Conservation (phyloP, 1,140 invertebrate species). For the Helicoverpa zea region DNA sequence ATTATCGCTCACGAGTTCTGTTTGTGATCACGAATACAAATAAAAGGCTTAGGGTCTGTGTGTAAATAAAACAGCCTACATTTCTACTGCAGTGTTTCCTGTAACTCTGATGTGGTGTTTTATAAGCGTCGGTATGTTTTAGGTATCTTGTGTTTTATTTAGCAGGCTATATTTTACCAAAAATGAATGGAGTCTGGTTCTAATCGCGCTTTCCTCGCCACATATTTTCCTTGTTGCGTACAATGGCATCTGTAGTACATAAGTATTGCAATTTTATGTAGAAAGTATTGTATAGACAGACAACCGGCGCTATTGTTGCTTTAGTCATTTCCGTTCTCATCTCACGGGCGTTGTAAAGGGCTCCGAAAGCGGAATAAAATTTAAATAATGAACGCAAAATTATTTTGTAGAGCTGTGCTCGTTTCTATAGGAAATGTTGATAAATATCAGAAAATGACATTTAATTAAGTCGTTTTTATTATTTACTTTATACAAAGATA, state of each 20-base stretch:
- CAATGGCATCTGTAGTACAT: neutral
- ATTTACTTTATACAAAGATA: conserved; percentile 3
- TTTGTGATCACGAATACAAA: conserved; percentile 18
- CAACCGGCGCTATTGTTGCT: conserved; percentile 35
- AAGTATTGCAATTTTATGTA: conserved; percentile 4
- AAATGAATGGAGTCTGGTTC: neutral
- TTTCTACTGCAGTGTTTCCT: neutral
- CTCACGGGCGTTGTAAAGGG: conserved; percentile 12
- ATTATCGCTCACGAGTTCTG: neutral
- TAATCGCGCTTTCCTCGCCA: neutral
- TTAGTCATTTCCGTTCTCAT: conserved; percentile 22
- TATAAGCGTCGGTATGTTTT: neutral
- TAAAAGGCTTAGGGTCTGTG: neutral
- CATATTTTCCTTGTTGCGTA: conserved; percentile 14
- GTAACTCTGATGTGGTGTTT: neutral
- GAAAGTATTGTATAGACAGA: conserved; percentile 24
- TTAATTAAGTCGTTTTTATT: conserved; percentile 31
- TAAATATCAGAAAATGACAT: conserved; percentile 30
- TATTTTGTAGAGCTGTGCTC: conserved; percentile 12
- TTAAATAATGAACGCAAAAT: conserved; percentile 48
- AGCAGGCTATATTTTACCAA: neutral
- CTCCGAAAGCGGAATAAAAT: conserved; percentile 26
- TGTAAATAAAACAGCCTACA: too few species aligned
- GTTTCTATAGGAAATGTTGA: conserved; percentile 19
- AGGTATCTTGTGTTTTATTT: neutral